Evolutionary conservation across 92 coral and sea anemone species (phyloP), one percentile per base, ranked within the genome.

Genomic region (Umimayanthus kanabou): DNA sequence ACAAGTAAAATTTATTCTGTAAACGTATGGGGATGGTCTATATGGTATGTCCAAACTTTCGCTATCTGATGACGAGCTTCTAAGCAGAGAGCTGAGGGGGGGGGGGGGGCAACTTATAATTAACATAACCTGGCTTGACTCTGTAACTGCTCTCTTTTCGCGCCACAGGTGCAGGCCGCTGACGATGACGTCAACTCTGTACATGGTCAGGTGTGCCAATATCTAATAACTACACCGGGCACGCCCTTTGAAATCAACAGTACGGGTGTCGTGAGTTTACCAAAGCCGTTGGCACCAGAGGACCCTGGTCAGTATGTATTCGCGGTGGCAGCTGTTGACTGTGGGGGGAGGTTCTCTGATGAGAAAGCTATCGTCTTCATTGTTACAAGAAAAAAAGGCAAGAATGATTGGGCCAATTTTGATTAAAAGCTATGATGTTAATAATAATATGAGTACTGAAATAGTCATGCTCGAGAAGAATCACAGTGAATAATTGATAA

Each of bases 261-360:
- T 26, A 73, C 76, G n/a, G 98, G 98, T 83, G 92, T 92, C 15
- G 80, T 96, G 64, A 92, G 93, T 75, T 87, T 96, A 26, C 73
- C 88, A 15, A 88, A 85, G 25, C 94, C 97, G 0, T 83, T 96
- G 67, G 94, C 92, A 4, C 81, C 61, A 18, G 95, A 90, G 3
- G 84, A 93, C 66, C 92, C 94, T 7, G 90, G 89, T 26, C 80
- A 76, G 75, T 96, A 91, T 77, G 93, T 93, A 20, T 96, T 96
- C 72, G 89, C 88, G 75, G 95, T 96, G 42, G 88, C 93, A 81
- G 98, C 98, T 9, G 89, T 87, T 33, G 98, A 96, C 75, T 96
- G 98, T 82, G 94, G 93, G 11, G 95, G 97, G 39, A 86, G 81
- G 82, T 88, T 90, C 88, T 96, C 98, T 6, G 40, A 80, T 22